Conservation (phyloP, 2,113 vertebrate genomes). For the Microtus oregoni region DNA sequence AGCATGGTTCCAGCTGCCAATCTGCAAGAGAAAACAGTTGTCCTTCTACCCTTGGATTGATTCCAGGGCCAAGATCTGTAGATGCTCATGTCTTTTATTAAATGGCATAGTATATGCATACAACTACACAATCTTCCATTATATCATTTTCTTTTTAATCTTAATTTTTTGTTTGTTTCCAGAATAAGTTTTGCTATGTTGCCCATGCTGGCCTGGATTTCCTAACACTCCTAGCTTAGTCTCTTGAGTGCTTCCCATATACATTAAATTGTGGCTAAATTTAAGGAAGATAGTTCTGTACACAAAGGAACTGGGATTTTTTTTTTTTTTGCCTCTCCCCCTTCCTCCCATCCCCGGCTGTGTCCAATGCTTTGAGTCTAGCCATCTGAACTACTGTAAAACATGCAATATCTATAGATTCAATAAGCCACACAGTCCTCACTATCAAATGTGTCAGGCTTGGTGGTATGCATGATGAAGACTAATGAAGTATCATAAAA, state of each 20-base stretch:
- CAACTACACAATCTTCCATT: not conserved
- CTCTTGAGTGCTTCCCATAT: not conserved
- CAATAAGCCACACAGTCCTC: conserved; percentile 98
- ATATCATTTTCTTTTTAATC: not conserved
- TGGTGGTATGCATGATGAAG: conserved; percentile 96
- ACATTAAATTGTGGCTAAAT: not conserved
- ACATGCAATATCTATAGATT: conserved; percentile 99
- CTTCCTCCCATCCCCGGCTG: conserved; percentile 90
- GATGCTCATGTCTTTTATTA: not conserved
- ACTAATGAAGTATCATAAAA: conserved; percentile 99
- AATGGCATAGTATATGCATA: not conserved
- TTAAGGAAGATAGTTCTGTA: not conserved
- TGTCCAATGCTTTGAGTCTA: conserved; percentile 99
- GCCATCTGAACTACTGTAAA: conserved; percentile 99
- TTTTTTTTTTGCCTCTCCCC: too few relatives aligned
- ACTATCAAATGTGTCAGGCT: conserved; percentile 99
- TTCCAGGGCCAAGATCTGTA: not conserved
- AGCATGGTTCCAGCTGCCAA: not conserved
- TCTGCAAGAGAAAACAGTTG: not conserved
- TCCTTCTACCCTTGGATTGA: not conserved
- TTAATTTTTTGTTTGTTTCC: not conserved
- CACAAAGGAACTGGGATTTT: not conserved
- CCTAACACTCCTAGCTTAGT: not conserved
- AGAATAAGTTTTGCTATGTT: not conserved
- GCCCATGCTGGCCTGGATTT: not conserved